These are phyloP conservation scores for Osmerus eperlanus DNA, from an alignment of 2,113 vertebrate species.

Conservation along the genomic window DNA sequence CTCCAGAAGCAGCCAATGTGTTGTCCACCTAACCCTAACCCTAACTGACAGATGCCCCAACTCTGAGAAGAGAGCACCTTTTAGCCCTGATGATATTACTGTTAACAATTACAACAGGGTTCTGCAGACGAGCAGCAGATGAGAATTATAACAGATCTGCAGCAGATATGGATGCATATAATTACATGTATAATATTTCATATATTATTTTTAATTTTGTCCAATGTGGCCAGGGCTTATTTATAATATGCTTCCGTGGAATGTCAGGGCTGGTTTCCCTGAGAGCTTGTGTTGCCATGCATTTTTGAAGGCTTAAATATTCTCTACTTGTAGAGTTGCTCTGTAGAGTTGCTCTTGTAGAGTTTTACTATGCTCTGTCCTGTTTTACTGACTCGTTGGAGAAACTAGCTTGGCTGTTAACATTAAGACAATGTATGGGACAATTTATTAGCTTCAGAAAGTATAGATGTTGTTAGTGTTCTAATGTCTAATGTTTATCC, in stretches of 20 bases:
- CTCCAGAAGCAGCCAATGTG: not conserved
- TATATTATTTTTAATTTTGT: constrained; percentile 37
- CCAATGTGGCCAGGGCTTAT: constrained; percentile 48
- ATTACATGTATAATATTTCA: not conserved
- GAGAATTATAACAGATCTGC: not conserved
- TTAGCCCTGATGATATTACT: too few species aligned
- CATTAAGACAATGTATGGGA: constrained; percentile 15
- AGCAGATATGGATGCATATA: constrained; percentile 19
- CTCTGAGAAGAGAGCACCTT: too few species aligned
- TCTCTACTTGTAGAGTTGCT: not conserved
- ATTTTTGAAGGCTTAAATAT: constrained; percentile 14
- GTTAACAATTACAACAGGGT: too few species aligned
- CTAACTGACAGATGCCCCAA: too few species aligned
- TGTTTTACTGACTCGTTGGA: constrained; percentile 4
- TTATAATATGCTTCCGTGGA: constrained; percentile 45
- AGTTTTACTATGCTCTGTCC: constrained; percentile 1
- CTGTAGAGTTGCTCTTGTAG: not conserved
- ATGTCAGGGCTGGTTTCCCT: constrained; percentile 56
- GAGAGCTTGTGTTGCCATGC: constrained; percentile 43
- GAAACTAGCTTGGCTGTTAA: not conserved
- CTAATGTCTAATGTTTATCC: not conserved
- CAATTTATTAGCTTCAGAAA: constrained; percentile 7
- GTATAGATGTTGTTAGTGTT: not conserved
- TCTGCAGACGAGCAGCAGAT: too few species aligned
- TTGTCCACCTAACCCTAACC: too few species aligned